Evolutionary conservation across 2,888 invertebrate species (phyloP).

Genomic region (Cabera pusaria): DNA sequence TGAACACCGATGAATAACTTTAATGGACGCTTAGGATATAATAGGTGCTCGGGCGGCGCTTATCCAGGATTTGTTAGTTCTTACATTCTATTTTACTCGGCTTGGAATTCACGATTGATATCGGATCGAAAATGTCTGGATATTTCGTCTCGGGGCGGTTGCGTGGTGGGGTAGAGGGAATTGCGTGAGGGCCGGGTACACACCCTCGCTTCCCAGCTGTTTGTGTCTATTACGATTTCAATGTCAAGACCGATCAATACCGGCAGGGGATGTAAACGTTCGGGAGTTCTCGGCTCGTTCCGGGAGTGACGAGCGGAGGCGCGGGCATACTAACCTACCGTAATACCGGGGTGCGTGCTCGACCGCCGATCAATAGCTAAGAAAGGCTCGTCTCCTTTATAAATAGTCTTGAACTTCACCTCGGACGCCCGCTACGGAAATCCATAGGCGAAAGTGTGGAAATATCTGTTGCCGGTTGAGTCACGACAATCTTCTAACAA

Average conservation of each 20-base stretch:
- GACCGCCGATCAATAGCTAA: conserved; percentile 75
- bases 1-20: conserved; percentile 59
- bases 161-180: conserved; percentile 36
- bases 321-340: conserved; percentile 81
- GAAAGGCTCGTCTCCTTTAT: conserved; percentile 73
- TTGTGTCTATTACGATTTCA: conserved; percentile 79
- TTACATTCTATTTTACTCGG: conserved; percentile 20
- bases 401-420: conserved; percentile 83
- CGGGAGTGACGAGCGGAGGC: conserved; percentile 68
- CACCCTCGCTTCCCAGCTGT: conserved; percentile 77
- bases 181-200: conserved; percentile 66
- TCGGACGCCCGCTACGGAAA: conserved; percentile 52
- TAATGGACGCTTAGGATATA: conserved; percentile 54
- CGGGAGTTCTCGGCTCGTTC: conserved; percentile 74
- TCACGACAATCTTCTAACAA: conserved; percentile 38
- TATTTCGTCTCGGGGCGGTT: conserved; percentile 22
- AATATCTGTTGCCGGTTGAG: conserved; percentile 48
- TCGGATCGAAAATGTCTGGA: conserved; percentile 25
- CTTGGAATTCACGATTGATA: conserved; percentile 30
- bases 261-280: conserved; percentile 77
- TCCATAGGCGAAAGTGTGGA: conserved; percentile 68
- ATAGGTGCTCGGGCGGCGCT: conserved; percentile 28
- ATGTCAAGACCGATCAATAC: conserved; percentile 83
- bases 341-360: conserved; percentile 76
- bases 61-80: conserved; percentile 32